Conservation (phyloP, 2,113 vertebrate species). For the Macrotis lagotis region DNA sequence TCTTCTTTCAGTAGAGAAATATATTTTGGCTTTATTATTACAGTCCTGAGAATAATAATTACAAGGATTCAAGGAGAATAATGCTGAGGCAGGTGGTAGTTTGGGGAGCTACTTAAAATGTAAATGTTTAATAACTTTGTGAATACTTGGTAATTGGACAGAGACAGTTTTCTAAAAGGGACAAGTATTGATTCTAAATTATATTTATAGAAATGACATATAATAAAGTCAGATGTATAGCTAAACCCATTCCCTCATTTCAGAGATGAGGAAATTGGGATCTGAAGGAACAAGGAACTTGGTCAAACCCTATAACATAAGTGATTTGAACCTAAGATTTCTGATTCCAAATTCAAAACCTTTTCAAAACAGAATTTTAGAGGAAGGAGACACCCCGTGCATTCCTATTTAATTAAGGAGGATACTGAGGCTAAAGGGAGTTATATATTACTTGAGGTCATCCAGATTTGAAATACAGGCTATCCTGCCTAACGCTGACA, state of each 20-base stretch:
- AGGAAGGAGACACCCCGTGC: neutral
- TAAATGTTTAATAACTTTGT: constrained; percentile 11
- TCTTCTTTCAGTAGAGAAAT: constrained; percentile 34
- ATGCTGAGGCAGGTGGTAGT: constrained; percentile 20
- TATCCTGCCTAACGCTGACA: neutral
- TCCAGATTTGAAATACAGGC: neutral
- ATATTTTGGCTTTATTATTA: constrained; percentile 39
- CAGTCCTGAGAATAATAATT: constrained; percentile 43
- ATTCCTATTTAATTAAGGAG: neutral
- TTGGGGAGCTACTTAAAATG: constrained; percentile 39
- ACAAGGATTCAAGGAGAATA: constrained; percentile 51
- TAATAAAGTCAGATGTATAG: constrained; percentile 31
- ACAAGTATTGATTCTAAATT: constrained; percentile 32
- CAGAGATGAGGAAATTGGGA: neutral
- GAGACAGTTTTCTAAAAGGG: constrained; percentile 30
- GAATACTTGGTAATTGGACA: constrained; percentile 53
- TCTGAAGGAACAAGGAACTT: neutral
- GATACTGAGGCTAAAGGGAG: neutral
- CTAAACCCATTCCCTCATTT: neutral
- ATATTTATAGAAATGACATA: constrained; percentile 52
- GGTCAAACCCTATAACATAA: neutral
- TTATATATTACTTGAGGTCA: neutral
- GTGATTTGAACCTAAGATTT: neutral
- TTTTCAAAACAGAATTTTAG: neutral
- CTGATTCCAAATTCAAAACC: neutral